Evolutionary conservation across 2,113 vertebrate genomes (phyloP), one percentile per base, ranked within the genome.

Genomic region (Pachypanchax playfairii): DNA sequence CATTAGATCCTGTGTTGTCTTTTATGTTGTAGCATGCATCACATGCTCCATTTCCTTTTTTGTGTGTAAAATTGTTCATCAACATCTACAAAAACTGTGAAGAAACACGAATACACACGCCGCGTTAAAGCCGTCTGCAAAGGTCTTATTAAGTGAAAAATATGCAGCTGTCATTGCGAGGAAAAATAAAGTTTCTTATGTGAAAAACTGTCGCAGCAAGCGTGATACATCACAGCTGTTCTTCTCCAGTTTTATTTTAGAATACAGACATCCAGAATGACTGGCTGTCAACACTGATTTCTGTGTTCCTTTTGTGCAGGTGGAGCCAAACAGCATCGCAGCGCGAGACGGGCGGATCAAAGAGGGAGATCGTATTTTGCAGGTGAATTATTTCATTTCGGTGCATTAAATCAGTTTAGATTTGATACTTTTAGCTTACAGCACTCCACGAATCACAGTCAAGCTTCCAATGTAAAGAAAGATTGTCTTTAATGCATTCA

Each of bases 291-390:
- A n/a, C n/a, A 29, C 10, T 66, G 39, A 77, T 67, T 70, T 70
- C 31, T 43, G 50, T 43, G 5, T 56, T 51, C 11, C n/a, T 73
- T 68, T 55, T 56, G 31, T 76, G 47, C 83, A 98, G 96, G 93
- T 98, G 74, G 95, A 94, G 81, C 94, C 94, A 4, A 93, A 97
- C 69, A 97, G 96, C 78, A 95, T 98, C 51, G 96, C 96, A 43
- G 96, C 95, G 42, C 93, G 89, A 90, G 95, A 98, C 0, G 96
- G 96, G 11, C 94, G 94, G 47, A 98, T 98, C 81, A 92, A 92
- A 60, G 93, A 97, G 81, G 96, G 96, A 60, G 96, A 98, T 79
- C 92, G 94, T 14, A 98, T 98, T 88, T 86, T 98, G 73, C 96
- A 98, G 90, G 97, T 97, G 89, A 14, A 42, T 56, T 28, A 48